Evolutionary conservation across 2,113 vertebrate species (phyloP).

Genomic region (Scartelaos histophorus): DNA sequence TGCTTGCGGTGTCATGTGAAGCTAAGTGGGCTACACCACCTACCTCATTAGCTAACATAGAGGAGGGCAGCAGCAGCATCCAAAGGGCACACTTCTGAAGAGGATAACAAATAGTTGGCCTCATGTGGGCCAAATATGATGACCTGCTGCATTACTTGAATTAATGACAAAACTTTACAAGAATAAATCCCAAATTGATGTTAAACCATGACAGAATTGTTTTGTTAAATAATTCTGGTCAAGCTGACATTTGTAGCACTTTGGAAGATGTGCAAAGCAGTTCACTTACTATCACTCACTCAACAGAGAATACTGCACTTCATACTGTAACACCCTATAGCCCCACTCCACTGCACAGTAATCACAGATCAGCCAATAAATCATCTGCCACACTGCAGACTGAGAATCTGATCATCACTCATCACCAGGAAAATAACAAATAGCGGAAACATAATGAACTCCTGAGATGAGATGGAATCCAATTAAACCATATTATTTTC

Average conservation of each 20-base stretch:
- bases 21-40: slow-evolving; percentile 29
- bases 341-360: slow-evolving; percentile 24
- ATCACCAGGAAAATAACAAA: slow-evolving; percentile 21
- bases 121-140: slow-evolving; percentile 45
- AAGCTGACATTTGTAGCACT: background rate
- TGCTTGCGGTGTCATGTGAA: slow-evolving; percentile 19
- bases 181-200: background rate
- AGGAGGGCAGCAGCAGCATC: slow-evolving; percentile 39
- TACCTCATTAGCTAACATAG: slow-evolving; percentile 52
- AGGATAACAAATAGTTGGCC: slow-evolving; percentile 42
- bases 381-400: slow-evolving; percentile 28
- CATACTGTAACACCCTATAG: slow-evolving; percentile 1
- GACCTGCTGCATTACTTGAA: slow-evolving; percentile 32
- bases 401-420: slow-evolving; percentile 41
- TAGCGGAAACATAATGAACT: slow-evolving; percentile 19
- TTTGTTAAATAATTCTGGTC: background rate
- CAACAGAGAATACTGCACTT: slow-evolving; percentile 28
- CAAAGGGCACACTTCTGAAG: slow-evolving; percentile 48
- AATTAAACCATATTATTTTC: background rate
- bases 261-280: slow-evolving; percentile 3
- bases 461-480: background rate
- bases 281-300: background rate
- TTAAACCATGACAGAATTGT: background rate
- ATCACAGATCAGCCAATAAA: slow-evolving; percentile 34
- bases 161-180: slow-evolving; percentile 28